A percentile compares a stretch with the other conserved stretches of the same genome.
These are phyloP conservation scores for Lepidocyrtoides sp. DNA, from an alignment of 2,888 invertebrate species.

Conservation along the genomic window DNA sequence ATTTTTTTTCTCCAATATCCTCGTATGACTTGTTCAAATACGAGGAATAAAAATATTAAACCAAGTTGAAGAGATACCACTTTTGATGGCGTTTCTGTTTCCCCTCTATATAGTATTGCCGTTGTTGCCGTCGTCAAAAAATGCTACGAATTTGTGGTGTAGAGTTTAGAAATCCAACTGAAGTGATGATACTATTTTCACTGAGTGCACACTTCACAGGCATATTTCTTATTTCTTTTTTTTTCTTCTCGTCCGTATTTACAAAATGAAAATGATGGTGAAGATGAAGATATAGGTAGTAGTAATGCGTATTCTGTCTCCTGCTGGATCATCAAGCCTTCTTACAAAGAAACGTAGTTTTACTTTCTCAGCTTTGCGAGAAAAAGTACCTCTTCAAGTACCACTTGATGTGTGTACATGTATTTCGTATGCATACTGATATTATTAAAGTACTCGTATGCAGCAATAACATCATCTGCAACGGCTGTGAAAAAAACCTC, in stretches of 20 bases:
- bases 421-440: neutral
- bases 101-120: neutral
- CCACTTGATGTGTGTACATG: neutral
- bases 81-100: neutral
- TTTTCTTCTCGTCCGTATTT: no score
- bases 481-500: neutral
- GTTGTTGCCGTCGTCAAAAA: conserved; percentile 1
- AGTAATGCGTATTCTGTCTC: neutral
- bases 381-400: conserved; percentile 12
- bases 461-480: neutral
- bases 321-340: neutral
- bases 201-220: neutral
- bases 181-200: neutral
- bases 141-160: neutral
- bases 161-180: neutral
- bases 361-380: neutral
- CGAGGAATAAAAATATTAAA: neutral
- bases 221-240: conserved; percentile 13
- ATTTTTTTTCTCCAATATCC: conserved; percentile 35
- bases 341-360: neutral
- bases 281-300: neutral
- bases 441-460: no score
- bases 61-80: conserved; percentile 16
- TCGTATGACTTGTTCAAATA: conserved; percentile 16
- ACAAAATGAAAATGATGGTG: neutral